These are phyloP conservation scores for Mustela lutreola DNA, from an alignment of 2,113 vertebrate genomes.

Conservation along the genomic window DNA sequence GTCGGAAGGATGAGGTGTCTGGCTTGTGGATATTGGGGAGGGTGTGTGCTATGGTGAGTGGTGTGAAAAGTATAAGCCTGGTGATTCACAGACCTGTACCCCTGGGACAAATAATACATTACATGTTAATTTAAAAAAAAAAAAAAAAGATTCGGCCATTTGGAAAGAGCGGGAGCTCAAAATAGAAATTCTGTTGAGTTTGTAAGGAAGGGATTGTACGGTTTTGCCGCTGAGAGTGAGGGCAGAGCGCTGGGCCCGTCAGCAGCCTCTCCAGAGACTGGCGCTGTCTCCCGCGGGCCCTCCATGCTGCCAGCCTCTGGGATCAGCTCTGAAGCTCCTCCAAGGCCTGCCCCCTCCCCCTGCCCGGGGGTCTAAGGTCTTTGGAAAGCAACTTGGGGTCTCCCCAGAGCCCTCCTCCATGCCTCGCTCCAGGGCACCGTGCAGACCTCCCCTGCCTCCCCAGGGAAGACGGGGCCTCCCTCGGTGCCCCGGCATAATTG, in stretches of 20 bases:
- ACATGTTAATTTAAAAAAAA: too few species aligned
- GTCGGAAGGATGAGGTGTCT: too few species aligned
- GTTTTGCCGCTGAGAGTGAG: background rate
- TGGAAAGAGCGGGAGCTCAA: too few species aligned
- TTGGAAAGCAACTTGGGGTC: background rate
- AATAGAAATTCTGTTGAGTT: background rate
- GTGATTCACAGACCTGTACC: too few species aligned
- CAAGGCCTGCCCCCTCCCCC: background rate
- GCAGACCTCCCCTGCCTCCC: background rate
- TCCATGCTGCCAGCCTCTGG: fast-evolving
- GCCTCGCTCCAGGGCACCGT: background rate
- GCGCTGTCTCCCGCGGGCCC: fast-evolving
- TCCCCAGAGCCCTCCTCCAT: background rate
- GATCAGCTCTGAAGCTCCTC: background rate
- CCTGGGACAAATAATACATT: too few species aligned
- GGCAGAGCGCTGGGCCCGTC: fast-evolving
- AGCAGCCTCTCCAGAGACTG: background rate
- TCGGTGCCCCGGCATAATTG: constrained; percentile 64
- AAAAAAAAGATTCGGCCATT: too few species aligned
- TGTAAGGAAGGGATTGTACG: background rate
- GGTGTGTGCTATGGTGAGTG: too few species aligned
- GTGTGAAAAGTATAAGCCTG: too few species aligned
- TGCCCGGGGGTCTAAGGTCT: background rate
- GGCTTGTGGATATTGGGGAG: too few species aligned
- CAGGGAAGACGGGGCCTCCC: background rate